Base-by-base conservation (phyloP, 2,888 invertebrate species). In the Apoderus coryli region DNA sequence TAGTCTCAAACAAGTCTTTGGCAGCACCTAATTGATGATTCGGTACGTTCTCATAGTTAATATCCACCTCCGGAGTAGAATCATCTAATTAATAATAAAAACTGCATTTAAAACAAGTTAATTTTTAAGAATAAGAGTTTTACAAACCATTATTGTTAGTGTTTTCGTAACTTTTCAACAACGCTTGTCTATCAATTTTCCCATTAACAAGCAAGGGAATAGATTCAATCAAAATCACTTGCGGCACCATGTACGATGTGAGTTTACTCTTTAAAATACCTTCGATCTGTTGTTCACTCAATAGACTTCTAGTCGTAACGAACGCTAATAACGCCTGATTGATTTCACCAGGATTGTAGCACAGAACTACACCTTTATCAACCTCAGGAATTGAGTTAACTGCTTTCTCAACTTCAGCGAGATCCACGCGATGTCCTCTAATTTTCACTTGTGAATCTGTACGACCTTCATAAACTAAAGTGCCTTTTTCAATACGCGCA, bases 391-490 rank as follows among this genome's bases (percentile, higher is more conserved):
- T 16, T 3, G 64, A 61, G 14, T 63, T 59, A 0, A 85, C 67
- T 4, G 75, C 76, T 36, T 72, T 71, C 47, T 89, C 86, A 2
- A 90, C 76, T 61, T 90, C 89, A 2, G 73, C 67, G 27, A 88
- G 60, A 49, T 89, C 86, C 0, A 90, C 82, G 6, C 88, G 63
- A 48, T 89, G 82, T 0, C 90, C 90, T 24, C 86, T 64, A 31
- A 86, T 75, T 64, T 86, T 90, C 2, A 59, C 67, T 54, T 88
- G 88, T 0, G 84, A 79, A 56, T 88, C 86, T 0, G 77, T 79
- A 14, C 89, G 68, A 0, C 89, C 89, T 43, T 86, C 81, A 48
- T 73, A 86, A 33, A 74, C 57, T 13, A 88, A 56, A 4, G 65
- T 43, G 4, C 68, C 66, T 41, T 79, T 74, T 29, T 71, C 62